A percentile compares a stretch with the other conserved stretches of the same genome.
These are phyloP conservation scores for Podarcis muralis DNA, from an alignment of 2,113 vertebrate genomes.

Conservation along the genomic window DNA sequence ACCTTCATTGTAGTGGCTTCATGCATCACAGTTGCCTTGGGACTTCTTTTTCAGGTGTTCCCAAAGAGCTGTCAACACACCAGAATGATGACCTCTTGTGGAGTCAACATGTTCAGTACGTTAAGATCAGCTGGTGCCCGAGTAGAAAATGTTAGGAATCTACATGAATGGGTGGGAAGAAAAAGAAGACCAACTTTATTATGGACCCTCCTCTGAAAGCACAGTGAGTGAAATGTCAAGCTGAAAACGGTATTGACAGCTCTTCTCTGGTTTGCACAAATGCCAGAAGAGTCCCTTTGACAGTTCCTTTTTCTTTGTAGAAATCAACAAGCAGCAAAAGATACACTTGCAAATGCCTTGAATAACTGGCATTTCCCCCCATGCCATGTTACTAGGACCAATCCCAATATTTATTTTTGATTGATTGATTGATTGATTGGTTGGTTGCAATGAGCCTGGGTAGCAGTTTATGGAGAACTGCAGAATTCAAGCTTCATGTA, in stretches of 20 bases:
- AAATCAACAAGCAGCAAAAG: slow-evolving; percentile 81
- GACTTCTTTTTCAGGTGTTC: slow-evolving; percentile 71
- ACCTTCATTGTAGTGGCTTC: slow-evolving; percentile 67
- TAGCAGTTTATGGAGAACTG: slow-evolving; percentile 43
- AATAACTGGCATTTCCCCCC: slow-evolving; percentile 91
- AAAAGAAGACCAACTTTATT: slow-evolving; percentile 74
- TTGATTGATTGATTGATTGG: background rate
- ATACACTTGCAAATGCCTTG: slow-evolving; percentile 95
- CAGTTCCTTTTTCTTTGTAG: slow-evolving; percentile 92
- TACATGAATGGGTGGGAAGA: slow-evolving; percentile 64
- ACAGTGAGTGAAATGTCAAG: slow-evolving; percentile 91
- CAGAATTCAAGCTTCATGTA: slow-evolving; percentile 36
- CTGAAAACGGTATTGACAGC: slow-evolving; percentile 92
- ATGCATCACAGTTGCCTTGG: slow-evolving; percentile 51
- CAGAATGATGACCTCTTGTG: slow-evolving; percentile 67
- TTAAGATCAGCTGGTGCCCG: slow-evolving; percentile 71
- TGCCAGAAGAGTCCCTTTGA: slow-evolving; percentile 95
- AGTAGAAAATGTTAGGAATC: slow-evolving; percentile 66
- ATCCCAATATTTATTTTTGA: slow-evolving; percentile 75
- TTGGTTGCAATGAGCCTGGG: slow-evolving; percentile 67
- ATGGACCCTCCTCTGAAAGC: slow-evolving; percentile 77
- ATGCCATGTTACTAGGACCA: slow-evolving; percentile 78
- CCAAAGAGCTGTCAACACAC: slow-evolving; percentile 68
- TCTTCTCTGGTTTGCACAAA: slow-evolving; percentile 79
- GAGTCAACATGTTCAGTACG: slow-evolving; percentile 59